Evolutionary conservation across 2,113 vertebrate species (phyloP), one percentile per base, ranked within the genome.

Genomic region (Uropsilus gracilis): DNA sequence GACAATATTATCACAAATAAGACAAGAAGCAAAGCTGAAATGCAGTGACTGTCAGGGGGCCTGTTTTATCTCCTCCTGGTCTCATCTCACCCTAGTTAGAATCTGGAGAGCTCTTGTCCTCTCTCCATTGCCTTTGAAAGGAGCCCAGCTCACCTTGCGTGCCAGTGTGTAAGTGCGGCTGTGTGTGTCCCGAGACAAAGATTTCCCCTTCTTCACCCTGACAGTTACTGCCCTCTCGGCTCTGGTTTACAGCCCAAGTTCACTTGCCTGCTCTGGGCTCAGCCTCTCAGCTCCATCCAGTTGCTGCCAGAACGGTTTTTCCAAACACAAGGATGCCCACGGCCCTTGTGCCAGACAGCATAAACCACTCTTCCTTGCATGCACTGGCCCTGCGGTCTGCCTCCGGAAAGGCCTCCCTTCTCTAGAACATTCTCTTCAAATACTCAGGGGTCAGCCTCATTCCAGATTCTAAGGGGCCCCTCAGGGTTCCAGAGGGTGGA

Each of bases 401-500:
- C 53, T 34, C 12, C 34, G 10, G 55, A 16, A 63, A 4, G 48
- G 8, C 42, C 1, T 72, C 7, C 20, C 22, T 13, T 42, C 17
- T 28, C 0, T 8, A 9, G 73, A 24, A 11, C 2, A 39, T 12
- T 28, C 32, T 57, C n/a, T 24, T 44, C 1, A 2, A 3, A 68
- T 5, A 20, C 63, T 6, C 86, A 39, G 6, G 37, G 32, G 12
- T 66, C 22, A 0, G 18, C 5, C 42, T 26, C 6, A 2, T 0
- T 5, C 22, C 0, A 0, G 32, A 10, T 20, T 0, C 5, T 10
- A 14, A 39, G 48, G 59, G 14, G 12, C 17, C 26, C 26, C 13
- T 4, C 3, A 0, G 13, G n/a, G 39, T 20, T 17, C 37, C 0
- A 12, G 1, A 32, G 59, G 18, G 26, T 48, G 48, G 30, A 1